These are phyloP conservation scores for Aplysina aerophoba DNA, from an alignment of 37 sponge, comb jelly and placozoan species.

Conservation along the genomic window DNA sequence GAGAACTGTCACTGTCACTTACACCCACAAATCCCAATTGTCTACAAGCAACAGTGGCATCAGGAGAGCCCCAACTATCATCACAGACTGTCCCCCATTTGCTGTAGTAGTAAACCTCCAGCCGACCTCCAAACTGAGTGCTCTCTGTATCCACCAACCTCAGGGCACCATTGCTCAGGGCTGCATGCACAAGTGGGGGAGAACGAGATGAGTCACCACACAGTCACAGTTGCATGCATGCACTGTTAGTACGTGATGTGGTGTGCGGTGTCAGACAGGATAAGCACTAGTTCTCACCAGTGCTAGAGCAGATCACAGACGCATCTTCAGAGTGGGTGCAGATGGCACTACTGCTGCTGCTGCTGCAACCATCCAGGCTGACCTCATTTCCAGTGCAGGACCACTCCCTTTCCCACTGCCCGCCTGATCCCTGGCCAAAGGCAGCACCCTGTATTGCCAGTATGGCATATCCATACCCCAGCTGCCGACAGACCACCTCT, in stretches of 20 bases:
- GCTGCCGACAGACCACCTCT: background rate
- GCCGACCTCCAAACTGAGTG: conserved; percentile 16
- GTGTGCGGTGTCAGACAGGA: no score
- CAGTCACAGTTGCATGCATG: no score
- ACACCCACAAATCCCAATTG: conserved; percentile 18
- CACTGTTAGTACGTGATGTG: no score
- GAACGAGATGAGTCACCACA: no score
- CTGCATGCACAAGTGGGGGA: background rate
- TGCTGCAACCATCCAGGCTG: background rate
- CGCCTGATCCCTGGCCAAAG: conserved; percentile 33
- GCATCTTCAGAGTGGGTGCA: conserved; percentile 13
- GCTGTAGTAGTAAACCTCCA: background rate
- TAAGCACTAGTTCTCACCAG: no score
- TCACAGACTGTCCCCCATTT: conserved; percentile 31
- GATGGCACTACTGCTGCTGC: background rate
- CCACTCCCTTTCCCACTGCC: background rate
- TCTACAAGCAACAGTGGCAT: conserved; percentile 11
- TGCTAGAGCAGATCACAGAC: conserved; percentile 10
- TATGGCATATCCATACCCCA: conserved; percentile 29
- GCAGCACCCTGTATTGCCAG: background rate
- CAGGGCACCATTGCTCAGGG: background rate
- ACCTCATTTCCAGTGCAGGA: background rate
- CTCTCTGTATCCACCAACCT: background rate
- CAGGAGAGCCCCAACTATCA: conserved; percentile 1
- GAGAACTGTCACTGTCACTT: background rate